A percentile compares a stretch with the other conserved stretches of the same genome.
Conservation (phyloP, 2,888 invertebrate genomes). For the Bembecia ichneumoniformis region DNA sequence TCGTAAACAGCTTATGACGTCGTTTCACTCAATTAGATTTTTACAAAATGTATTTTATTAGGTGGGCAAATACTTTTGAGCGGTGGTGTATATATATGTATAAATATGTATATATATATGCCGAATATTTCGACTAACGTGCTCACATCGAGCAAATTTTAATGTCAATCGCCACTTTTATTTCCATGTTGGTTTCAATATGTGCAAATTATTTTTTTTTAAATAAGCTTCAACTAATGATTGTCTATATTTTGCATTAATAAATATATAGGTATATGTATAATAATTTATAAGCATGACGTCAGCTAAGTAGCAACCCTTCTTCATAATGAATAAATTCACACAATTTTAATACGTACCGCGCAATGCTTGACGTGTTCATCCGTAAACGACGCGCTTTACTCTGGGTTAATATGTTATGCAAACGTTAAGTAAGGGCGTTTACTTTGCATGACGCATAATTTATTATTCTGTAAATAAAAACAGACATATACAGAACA, state of each 20-base stretch:
- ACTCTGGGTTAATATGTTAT: not conserved
- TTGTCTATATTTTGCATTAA: not conserved
- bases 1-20: too few relatives aligned
- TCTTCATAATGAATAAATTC: conserved; percentile 24
- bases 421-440: not conserved
- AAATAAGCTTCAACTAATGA: not conserved
- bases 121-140: too few relatives aligned
- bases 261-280: not conserved
- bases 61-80: too few relatives aligned
- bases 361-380: not conserved
- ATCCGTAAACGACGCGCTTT: not conserved
- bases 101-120: too few relatives aligned
- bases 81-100: too few relatives aligned
- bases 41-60: too few relatives aligned
- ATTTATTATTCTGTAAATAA: too few relatives aligned
- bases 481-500: too few relatives aligned
- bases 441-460: too few relatives aligned
- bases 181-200: not conserved
- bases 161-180: too few relatives aligned
- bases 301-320: not conserved
- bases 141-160: too few relatives aligned
- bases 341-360: conserved; percentile 10
- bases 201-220: not conserved
- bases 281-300: not conserved
- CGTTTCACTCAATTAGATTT: too few relatives aligned